These are phyloP conservation scores for Alfaro cultratus DNA, from an alignment of 2,797 vertebrate species.

Conservation along the genomic window DNA sequence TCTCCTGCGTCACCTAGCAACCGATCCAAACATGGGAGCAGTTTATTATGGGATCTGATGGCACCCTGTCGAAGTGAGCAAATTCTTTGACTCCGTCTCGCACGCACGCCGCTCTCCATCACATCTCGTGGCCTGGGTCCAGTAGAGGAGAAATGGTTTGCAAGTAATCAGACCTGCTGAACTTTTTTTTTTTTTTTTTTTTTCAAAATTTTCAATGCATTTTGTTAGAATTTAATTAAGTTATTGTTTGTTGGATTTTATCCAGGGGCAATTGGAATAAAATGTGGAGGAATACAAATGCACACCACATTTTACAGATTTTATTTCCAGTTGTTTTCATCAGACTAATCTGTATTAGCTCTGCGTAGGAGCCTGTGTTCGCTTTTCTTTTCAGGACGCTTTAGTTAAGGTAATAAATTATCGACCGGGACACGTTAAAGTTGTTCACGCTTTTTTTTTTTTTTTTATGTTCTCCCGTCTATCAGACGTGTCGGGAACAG, in stretches of 20 bases:
- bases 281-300: background rate
- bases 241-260: background rate
- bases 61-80: conserved; percentile 31
- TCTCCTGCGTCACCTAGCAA: conserved; percentile 43
- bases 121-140: background rate
- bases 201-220: background rate
- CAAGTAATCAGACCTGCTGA: background rate
- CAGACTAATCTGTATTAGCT: background rate
- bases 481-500: background rate
- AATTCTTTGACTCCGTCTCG: conserved; percentile 20
- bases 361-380: background rate
- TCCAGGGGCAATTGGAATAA: background rate
- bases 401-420: background rate
- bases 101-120: background rate
- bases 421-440: background rate
- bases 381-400: background rate
- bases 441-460: background rate
- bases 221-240: background rate
- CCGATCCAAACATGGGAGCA: conserved; percentile 30
- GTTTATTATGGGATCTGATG: conserved; percentile 46
- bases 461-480: background rate
- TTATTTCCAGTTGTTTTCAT: background rate
- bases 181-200: background rate
- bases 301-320: background rate
- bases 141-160: background rate